Percentiles rank a stretch among this genome's conserved stretches.
Evolutionary conservation across 2,797 vertebrate genomes (phyloP).

Genomic region (Sylvia borin): DNA sequence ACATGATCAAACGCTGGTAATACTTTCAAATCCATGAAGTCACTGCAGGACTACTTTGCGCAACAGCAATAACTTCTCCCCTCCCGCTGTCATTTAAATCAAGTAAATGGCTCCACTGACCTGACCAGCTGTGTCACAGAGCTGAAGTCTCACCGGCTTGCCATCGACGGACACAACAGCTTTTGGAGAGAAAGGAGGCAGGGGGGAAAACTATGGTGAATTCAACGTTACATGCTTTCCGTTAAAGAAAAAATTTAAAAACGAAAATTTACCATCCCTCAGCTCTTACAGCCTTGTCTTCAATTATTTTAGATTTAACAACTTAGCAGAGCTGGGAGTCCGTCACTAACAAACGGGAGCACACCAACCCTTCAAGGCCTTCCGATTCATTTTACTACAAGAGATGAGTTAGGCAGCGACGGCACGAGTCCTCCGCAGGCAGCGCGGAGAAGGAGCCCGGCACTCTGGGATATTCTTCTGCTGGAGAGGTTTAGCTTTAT

Average conservation of each 20-base stretch:
- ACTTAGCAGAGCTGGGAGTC: not conserved
- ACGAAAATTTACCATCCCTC: not conserved
- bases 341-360: not conserved
- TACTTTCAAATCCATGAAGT: conserved; percentile 33
- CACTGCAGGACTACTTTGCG: not conserved
- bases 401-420: not conserved
- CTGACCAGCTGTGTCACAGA: conserved; percentile 96
- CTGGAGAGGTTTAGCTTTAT: not conserved
- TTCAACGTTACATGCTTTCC: not conserved
- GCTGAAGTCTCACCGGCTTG: conserved; percentile 89
- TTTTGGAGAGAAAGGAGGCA: conserved; percentile 60
- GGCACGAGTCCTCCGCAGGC: not conserved
- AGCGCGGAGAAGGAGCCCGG: not conserved
- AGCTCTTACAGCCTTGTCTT: not conserved
- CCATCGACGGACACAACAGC: conserved; percentile 91
- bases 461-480: not conserved
- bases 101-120: conserved; percentile 74
- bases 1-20: conserved; percentile 7
- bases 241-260: not conserved
- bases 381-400: not conserved
- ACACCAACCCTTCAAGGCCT: not conserved
- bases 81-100: conserved; percentile 14
- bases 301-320: not conserved
- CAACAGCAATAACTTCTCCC: not conserved
- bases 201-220: not conserved